Evolutionary conservation across 1,140 invertebrate genomes (phyloP).

Genomic region (Drosophila simulans): DNA sequence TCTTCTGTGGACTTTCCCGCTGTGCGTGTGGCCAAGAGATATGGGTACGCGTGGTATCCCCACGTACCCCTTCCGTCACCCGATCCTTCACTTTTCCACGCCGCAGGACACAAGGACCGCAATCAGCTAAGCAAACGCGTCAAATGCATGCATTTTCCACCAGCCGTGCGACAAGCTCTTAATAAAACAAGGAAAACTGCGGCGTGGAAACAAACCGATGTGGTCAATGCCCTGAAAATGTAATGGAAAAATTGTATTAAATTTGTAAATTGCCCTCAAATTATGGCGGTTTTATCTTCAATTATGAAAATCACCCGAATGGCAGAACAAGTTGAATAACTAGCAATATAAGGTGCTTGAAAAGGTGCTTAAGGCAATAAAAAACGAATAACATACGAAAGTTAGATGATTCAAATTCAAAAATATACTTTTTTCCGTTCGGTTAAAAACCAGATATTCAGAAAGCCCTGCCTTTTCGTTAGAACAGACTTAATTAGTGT

Average conservation of each 20-base stretch:
- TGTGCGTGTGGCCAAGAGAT: conserved; percentile 59
- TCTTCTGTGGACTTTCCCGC: conserved; percentile 18
- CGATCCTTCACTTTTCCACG: conserved; percentile 4
- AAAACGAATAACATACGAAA: too few species aligned
- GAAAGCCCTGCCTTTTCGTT: background rate
- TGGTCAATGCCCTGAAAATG: background rate
- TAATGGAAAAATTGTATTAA: background rate
- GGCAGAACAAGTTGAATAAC: too few species aligned
- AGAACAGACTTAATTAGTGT: conserved; percentile 3
- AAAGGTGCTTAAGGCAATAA: too few species aligned
- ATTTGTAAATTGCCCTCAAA: background rate
- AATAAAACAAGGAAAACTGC: conserved; percentile 17
- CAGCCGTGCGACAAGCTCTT: conserved; percentile 19
- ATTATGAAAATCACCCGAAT: too few species aligned
- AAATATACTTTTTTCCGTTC: too few species aligned
- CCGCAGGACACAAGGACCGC: conserved; percentile 32
- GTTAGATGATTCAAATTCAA: too few species aligned
- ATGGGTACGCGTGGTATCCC: conserved; percentile 19
- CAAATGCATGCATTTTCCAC: conserved; percentile 39
- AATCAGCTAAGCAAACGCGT: conserved; percentile 61
- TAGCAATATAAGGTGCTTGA: too few species aligned
- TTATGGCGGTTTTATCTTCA: too few species aligned
- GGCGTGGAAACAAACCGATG: background rate
- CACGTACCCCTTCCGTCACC: background rate
- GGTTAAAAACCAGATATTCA: too few species aligned